These are phyloP conservation scores for Octodon degus DNA, from an alignment of 2,113 vertebrate species.

Conservation along the genomic window DNA sequence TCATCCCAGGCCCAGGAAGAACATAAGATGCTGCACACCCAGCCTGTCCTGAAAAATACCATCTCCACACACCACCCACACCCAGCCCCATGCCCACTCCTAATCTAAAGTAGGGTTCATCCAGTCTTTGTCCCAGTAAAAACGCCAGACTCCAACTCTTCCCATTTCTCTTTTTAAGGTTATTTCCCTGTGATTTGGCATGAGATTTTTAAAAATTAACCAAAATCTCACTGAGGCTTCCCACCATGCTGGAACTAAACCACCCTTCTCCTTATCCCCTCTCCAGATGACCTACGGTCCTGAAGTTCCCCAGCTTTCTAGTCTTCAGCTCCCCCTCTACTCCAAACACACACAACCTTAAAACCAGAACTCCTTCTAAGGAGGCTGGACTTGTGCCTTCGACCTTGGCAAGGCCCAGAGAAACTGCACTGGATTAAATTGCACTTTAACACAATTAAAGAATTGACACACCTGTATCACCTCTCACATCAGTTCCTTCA, in stretches of 20 bases:
- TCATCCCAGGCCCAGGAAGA: neutral
- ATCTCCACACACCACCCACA: neutral
- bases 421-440: neutral
- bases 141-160: neutral
- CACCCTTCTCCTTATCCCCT: neutral
- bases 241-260: neutral
- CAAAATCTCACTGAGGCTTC: neutral
- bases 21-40: fast-evolving
- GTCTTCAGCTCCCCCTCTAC: neutral
- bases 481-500: neutral
- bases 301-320: neutral
- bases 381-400: neutral
- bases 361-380: neutral
- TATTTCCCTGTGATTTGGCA: neutral
- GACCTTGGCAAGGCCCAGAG: neutral
- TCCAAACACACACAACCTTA: neutral
- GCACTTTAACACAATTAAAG: neutral
- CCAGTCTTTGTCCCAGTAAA: neutral
- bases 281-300: neutral
- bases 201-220: neutral
- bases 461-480: neutral
- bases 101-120: neutral
- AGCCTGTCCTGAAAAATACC: neutral
- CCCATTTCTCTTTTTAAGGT: neutral
- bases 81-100: neutral